A percentile compares a stretch with the other conserved stretches of the same genome.
Evolutionary conservation across 2,113 vertebrate species (phyloP).

Genomic region (Maylandia zebra): DNA sequence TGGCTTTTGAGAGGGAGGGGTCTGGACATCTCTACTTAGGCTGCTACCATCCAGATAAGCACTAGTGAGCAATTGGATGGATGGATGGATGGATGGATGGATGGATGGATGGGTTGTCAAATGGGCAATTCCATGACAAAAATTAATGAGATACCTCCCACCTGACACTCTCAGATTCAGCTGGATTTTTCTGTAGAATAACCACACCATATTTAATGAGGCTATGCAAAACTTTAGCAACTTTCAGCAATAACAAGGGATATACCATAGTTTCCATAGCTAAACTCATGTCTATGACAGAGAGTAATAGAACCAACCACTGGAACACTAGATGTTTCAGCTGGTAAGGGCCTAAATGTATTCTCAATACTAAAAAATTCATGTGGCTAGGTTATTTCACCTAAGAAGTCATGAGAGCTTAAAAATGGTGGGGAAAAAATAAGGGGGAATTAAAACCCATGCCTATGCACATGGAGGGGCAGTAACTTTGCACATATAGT

Average conservation of each 20-base stretch:
- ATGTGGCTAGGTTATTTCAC: neutral
- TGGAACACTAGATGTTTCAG: neutral
- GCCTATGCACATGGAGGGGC: neutral
- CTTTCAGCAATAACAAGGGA: neutral
- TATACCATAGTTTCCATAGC: neutral
- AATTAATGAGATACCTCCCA: neutral
- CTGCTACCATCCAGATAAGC: neutral
- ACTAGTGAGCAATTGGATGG: neutral
- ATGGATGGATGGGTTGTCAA: neutral
- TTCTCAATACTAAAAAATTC: neutral
- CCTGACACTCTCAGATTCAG: neutral
- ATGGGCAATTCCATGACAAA: neutral
- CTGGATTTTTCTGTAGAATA: neutral
- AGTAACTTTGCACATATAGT: neutral
- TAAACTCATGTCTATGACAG: neutral
- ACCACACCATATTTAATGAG: neutral
- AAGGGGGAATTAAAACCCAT: neutral
- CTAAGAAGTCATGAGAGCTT: neutral
- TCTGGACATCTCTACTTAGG: neutral
- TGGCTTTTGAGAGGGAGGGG: neutral
- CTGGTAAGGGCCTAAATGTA: neutral
- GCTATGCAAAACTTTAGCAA: neutral
- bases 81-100: neutral
- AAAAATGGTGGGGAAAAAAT: neutral
- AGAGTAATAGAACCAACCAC: neutral